phyloP scores from a whole-genome alignment of 2,888 invertebrate genomes.

The Hybos culiciformis region DNA sequence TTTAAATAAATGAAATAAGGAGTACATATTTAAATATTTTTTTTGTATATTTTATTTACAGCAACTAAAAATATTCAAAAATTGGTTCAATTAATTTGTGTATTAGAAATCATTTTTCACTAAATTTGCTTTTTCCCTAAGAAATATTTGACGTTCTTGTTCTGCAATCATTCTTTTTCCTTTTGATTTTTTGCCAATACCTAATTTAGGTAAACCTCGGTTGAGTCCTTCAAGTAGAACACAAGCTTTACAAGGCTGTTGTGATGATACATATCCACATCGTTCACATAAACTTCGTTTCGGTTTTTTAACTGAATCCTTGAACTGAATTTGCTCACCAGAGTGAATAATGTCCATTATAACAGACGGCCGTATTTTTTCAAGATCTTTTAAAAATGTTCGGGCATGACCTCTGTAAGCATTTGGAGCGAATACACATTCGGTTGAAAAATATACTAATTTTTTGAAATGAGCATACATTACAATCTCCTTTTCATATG shows the following conservation, averaged over 20 bases:
- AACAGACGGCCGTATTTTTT: conserved; percentile 78
- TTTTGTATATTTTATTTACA: no score
- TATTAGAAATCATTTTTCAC: conserved; percentile 36
- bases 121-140: conserved; percentile 31
- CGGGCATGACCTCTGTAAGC: conserved; percentile 90
- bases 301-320: conserved; percentile 70
- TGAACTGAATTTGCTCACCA: conserved; percentile 73
- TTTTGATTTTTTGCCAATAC: conserved; percentile 81
- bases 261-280: conserved; percentile 87
- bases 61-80: no score
- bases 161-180: conserved; percentile 51
- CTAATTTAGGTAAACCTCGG: conserved; percentile 77
- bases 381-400: conserved; percentile 84
- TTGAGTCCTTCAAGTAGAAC: conserved; percentile 90
- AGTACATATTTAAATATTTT: no score
- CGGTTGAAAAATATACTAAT: conserved; percentile 94
- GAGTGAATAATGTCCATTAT: conserved; percentile 92
- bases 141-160: conserved; percentile 32
- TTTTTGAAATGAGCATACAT: conserved; percentile 98
- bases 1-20: no score
- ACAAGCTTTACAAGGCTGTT: conserved; percentile 93
- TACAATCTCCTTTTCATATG: conserved; percentile 98
- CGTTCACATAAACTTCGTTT: conserved; percentile 62
- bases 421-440: conserved; percentile 97
- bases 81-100: conserved; percentile 4